Evolutionary conservation across 2,888 invertebrate genomes (phyloP).

Genomic region (Acrobeloides nanus): DNA sequence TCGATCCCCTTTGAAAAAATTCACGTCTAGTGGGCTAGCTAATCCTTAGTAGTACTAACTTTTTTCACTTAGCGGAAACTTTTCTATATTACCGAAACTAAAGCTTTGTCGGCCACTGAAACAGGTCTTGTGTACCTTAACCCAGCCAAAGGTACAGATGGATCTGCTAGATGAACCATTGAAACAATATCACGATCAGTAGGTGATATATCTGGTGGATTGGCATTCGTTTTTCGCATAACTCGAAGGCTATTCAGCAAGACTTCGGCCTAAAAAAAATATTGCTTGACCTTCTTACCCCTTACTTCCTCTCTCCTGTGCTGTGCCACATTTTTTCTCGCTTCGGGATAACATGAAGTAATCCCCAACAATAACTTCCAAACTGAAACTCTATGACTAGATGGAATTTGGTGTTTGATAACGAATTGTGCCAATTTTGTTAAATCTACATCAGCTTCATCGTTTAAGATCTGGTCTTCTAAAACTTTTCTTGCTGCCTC

Average conservation of each 20-base stretch:
- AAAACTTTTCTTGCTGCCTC: conserved; percentile 4
- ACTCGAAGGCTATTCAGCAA: conserved; percentile 3
- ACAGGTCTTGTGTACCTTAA: neutral
- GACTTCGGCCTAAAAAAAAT: conserved; percentile 6
- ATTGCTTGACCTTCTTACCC: neutral
- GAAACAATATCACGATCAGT: conserved; percentile 1
- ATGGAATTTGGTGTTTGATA: conserved; percentile 2
- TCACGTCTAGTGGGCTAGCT: no score
- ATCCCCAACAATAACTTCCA: conserved; percentile 9
- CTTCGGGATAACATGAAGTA: conserved; percentile 7
- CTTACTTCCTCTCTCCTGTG: conserved; percentile 7
- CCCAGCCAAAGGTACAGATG: conserved; percentile 2
- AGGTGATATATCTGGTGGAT: neutral
- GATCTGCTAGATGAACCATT: conserved; percentile 6
- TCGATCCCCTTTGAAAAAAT: no score
- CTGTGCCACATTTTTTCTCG: neutral
- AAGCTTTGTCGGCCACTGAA: conserved; percentile 2
- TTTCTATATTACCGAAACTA: conserved; percentile 2
- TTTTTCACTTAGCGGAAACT: no score
- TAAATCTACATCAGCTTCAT: conserved; percentile 5
- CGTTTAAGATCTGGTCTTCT: conserved; percentile 4
- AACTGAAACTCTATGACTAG: neutral
- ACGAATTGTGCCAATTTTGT: conserved; percentile 6
- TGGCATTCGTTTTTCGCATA: conserved; percentile 3
- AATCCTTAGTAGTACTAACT: no score